Evolutionary conservation across 2,888 invertebrate genomes (phyloP), one percentile per base, ranked within the genome.

Genomic region (Drosophila dives): DNA sequence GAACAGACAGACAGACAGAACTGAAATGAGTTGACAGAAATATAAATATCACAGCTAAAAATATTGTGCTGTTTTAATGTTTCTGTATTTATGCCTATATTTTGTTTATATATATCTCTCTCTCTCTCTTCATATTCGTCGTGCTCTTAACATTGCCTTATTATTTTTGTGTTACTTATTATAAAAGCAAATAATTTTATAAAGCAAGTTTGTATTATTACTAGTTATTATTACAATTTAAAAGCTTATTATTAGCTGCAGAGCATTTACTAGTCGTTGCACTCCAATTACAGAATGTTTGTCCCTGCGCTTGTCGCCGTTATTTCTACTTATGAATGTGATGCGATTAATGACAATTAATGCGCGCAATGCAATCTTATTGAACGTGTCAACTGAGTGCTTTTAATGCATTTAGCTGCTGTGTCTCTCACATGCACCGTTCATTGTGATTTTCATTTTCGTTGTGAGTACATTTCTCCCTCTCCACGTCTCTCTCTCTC

Each of bases 401-500:
- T 38, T 12, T 48, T 7, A 36, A 40, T 49, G 34, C 34, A 29
- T 49, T 62, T 29, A 15, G 20, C n/a, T 34, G 42, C 51, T 55
- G 29, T 12, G 42, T 53, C 33, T 36, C 58, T 50, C 15, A 4
- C 12, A 23, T 36, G 15, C 51, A 38, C 8, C 36, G 29, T 63
- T 56, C 54, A 36, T 50, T 76, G 50, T 60, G 51, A 58, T 63
- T 64, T 64, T 58, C 54, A 55, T 60, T 64, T 66, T 70, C 56
- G 11, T 56, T 69, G 29, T 20, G 49, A 32, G 60, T 45, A 32
- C 33, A 29, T 48, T 58, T 55, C 48, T 34, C 17, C 23, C 51
- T 32, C 45, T 56, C 48, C 53, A 23, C 26, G 36, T 42, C 48
- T 51, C 23, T 48, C 34, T 50, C 12, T 34, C 20, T 50, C 49